Conservation (phyloP, 2,113 vertebrate species). For the Taxidea taxus region DNA sequence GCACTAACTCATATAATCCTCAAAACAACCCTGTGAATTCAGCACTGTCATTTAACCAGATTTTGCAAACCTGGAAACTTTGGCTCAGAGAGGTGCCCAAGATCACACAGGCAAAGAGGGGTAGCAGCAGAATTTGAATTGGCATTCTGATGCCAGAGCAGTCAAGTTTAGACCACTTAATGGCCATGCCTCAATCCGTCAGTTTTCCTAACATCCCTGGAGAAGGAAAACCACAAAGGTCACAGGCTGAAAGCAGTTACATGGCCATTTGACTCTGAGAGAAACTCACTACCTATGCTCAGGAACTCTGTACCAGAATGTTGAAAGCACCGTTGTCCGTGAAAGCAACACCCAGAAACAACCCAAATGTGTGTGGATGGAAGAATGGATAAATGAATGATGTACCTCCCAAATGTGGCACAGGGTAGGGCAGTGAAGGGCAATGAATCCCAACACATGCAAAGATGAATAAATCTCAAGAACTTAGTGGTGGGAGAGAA, state of each 20-base stretch:
- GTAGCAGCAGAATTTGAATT: neutral
- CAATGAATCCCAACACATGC: neutral
- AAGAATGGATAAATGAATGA: neutral
- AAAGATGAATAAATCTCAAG: neutral
- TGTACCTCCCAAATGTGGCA: rapidly evolving
- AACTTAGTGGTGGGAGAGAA: neutral
- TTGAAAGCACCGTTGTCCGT: neutral
- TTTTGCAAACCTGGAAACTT: neutral
- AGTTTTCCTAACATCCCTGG: neutral
- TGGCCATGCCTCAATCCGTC: neutral
- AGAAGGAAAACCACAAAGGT: neutral
- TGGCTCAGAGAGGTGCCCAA: neutral
- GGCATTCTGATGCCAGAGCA: neutral
- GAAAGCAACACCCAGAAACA: neutral
- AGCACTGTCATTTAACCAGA: neutral
- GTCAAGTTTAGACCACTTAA: neutral
- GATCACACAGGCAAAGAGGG: neutral
- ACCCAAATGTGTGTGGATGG: neutral
- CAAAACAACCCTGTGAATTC: neutral
- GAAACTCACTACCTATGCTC: neutral
- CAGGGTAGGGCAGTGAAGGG: no score
- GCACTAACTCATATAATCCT: neutral
- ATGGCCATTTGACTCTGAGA: neutral
- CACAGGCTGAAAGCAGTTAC: neutral
- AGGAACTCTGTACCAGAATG: neutral